A percentile compares a stretch with the other conserved stretches of the same genome.
Conservation (phyloP, 2,113 vertebrate genomes). For the Gracilinanus agilis region DNA sequence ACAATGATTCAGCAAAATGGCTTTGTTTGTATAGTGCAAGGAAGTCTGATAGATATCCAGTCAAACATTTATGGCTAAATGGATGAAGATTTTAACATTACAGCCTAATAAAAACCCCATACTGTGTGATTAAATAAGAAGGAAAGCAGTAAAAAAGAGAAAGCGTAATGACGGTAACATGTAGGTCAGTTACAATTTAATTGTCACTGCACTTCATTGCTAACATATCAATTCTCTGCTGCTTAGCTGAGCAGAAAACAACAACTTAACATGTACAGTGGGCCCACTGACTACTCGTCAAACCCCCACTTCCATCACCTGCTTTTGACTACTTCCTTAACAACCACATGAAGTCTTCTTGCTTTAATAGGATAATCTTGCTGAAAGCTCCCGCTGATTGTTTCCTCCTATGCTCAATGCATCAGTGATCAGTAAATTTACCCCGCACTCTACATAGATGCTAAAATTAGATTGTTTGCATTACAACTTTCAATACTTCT, state of each 20-base stretch:
- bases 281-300: conserved; percentile 84
- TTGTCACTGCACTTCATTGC: conserved; percentile 97
- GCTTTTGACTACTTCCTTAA: conserved; percentile 85
- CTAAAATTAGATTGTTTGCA: conserved; percentile 90
- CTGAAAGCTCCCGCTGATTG: conserved; percentile 89
- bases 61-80: conserved; percentile 94
- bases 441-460: conserved; percentile 82
- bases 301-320: conserved; percentile 87
- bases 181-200: conserved; percentile 99
- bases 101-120: conserved; percentile 95
- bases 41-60: conserved; percentile 91
- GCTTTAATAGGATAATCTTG: conserved; percentile 88
- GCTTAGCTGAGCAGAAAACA: conserved; percentile 98
- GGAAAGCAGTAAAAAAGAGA: conserved; percentile 92
- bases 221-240: conserved; percentile 95
- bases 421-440: conserved; percentile 90
- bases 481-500: conserved; percentile 85
- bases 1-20: conserved; percentile 91
- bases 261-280: conserved; percentile 87
- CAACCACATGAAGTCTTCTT: conserved; percentile 85
- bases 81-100: conserved; percentile 95
- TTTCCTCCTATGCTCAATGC: conserved; percentile 85
- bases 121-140: conserved; percentile 97
- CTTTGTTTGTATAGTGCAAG: conserved; percentile 90
- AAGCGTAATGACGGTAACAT: conserved; percentile 94